A percentile compares a stretch with the other conserved stretches of the same genome.
phyloP scores from a whole-genome alignment of 2,888 invertebrate genomes.

The Quadriops clusia region DNA sequence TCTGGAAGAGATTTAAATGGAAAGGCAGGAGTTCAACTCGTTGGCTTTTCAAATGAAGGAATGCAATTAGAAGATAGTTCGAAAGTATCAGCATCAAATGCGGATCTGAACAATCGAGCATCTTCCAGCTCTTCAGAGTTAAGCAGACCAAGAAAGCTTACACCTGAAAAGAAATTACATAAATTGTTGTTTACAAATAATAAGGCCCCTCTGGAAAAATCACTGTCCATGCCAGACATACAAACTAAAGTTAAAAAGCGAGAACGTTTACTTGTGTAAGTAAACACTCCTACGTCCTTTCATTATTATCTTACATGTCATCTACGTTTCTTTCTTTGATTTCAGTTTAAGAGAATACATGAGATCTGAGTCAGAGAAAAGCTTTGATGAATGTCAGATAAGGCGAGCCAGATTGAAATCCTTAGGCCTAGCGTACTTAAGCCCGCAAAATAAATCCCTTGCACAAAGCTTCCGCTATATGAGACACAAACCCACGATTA shows the following conservation, averaged over 20 bases:
- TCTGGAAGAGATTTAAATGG: conserved; percentile 36
- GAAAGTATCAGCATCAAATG: conserved; percentile 22
- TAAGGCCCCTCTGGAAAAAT: conserved; percentile 59
- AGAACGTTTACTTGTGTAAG: conserved; percentile 60
- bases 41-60: conserved; percentile 32
- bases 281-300: conserved; percentile 19
- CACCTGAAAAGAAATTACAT: conserved; percentile 41
- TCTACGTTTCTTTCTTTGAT: conserved; percentile 1
- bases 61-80: conserved; percentile 25
- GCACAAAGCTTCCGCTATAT: conserved; percentile 85
- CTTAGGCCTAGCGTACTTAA: conserved; percentile 55
- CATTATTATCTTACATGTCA: conserved; percentile 5
- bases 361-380: conserved; percentile 70
- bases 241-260: conserved; percentile 61
- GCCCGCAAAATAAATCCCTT: conserved; percentile 66
- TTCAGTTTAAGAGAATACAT: conserved; percentile 54
- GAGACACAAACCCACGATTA: conserved; percentile 79
- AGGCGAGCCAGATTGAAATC: conserved; percentile 50
- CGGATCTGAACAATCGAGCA: conserved; percentile 23
- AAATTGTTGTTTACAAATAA: conserved; percentile 41
- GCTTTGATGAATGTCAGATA: conserved; percentile 57
- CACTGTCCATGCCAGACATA: conserved; percentile 75
- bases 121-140: conserved; percentile 20
- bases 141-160: conserved; percentile 28
- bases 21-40: conserved; percentile 28